Base-by-base conservation (phyloP, 2,113 vertebrate genomes). In the Prionailurus viverrinus region DNA sequence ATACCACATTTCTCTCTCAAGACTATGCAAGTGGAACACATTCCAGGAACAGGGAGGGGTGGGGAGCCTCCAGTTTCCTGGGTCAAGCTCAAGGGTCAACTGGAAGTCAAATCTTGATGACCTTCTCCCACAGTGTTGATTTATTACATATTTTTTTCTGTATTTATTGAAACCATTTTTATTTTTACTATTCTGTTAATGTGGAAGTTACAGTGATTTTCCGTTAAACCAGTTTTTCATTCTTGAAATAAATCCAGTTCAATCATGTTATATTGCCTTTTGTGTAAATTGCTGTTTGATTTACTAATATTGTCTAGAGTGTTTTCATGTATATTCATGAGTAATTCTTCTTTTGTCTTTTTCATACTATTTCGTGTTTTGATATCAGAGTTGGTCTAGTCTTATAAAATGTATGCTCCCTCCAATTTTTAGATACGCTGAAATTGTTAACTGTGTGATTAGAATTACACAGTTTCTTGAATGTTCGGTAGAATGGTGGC, bases 321-420 rank as follows among this genome's bases (percentile, higher is more conserved):
- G 10, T 84, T 91, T 91, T 45, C 23, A 84, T 51, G 23, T 36
- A 31, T 25, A 39, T 48, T 94, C 27, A n/a, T 45, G 16, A 53
- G 48, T 78, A 55, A n/a, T 89, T 89, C 71, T 90, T 18, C 4
- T 90, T 83, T 94, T 82, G 65, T 81, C 41, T 76, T 76, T 76
- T 48, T 68, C 81, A 86, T 51, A 61, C n/a, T 73, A n/a, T n/a
- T 39, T 29, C 21, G 14, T 25, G 9, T 80, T 87, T 85, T 93
- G 27, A 55, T 86, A 83, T 58, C 79, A 61, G 41, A 65, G 61
- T 51, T 76, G 51, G 11, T 41, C 58, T 84, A 39, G 33, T 48
- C 68, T 91, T 68, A 55, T 36, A 90, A 84, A 95, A 45, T 91
- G 10, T 91, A 25, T 89, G 13, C 45, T 95, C 36, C 36, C 12